Conservation (phyloP, 2,888 invertebrate genomes). For the Sabatieria punctata region DNA sequence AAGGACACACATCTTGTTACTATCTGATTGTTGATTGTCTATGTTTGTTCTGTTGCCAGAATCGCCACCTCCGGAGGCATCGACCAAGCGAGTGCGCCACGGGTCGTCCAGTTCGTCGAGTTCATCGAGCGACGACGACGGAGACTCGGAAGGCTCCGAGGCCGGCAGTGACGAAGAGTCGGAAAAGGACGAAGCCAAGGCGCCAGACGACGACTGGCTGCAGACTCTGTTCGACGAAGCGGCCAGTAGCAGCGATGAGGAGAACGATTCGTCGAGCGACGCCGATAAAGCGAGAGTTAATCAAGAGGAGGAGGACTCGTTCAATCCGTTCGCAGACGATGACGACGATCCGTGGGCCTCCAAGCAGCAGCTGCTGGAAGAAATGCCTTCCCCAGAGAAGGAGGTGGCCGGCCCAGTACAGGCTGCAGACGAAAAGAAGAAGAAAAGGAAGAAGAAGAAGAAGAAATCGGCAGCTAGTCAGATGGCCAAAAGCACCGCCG, state of each 20-base stretch:
- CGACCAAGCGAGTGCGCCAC: constrained; percentile 3
- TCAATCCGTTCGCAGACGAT: constrained; percentile 73
- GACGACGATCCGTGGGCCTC: constrained; percentile 55
- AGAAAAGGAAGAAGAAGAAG: constrained; percentile 43
- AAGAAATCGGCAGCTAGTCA: constrained; percentile 29
- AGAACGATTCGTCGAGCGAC: constrained; percentile 5
- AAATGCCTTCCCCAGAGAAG: constrained; percentile 16
- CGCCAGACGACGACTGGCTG: constrained; percentile 18
- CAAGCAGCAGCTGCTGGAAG: constrained; percentile 18
- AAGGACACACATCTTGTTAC: constrained; percentile 1
- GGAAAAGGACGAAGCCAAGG: constrained; percentile 19
- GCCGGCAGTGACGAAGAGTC: constrained; percentile 11
- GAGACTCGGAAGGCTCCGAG: constrained; percentile 20
- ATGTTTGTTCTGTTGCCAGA: constrained; percentile 2
- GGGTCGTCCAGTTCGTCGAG: constrained; percentile 9
- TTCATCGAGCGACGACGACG: constrained; percentile 22
- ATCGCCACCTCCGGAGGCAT: constrained; percentile 45
- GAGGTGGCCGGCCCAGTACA: too few relatives aligned
- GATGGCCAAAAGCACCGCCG: too few relatives aligned
- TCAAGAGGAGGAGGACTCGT: constrained; percentile 45
- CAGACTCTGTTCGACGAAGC: constrained; percentile 18
- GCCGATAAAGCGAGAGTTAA: neutral
- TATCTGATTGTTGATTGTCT: constrained; percentile 6
- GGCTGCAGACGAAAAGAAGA: constrained; percentile 41
- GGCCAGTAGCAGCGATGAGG: constrained; percentile 9